These are phyloP conservation scores for Condylura cristata DNA, from an alignment of 2,113 vertebrate genomes.

Conservation along the genomic window DNA sequence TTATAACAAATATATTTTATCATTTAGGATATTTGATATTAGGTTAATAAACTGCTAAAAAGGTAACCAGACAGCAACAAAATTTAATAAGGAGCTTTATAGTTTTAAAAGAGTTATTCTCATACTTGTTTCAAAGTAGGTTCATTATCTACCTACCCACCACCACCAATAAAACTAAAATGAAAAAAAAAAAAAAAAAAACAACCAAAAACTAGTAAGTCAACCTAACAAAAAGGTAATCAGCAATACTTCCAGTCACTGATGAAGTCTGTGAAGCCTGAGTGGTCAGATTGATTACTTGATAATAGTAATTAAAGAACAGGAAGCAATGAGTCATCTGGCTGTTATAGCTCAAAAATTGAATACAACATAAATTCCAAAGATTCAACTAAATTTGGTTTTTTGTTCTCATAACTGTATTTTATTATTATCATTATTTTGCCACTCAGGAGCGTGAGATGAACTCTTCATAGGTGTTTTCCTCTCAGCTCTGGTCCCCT, in stretches of 20 bases:
- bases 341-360: conserved; percentile 7
- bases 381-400: not conserved
- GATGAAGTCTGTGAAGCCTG: not conserved
- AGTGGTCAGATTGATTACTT: not conserved
- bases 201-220: not conserved
- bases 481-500: not conserved
- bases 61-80: conserved; percentile 14
- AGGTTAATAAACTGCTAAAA: conserved; percentile 52
- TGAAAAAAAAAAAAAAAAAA: not conserved
- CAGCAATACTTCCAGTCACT: not conserved
- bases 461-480: not conserved
- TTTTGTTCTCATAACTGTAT: not conserved
- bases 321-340: conserved; percentile 27
- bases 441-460: not conserved
- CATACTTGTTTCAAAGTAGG: conserved; percentile 21
- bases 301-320: conserved; percentile 18
- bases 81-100: conserved; percentile 5
- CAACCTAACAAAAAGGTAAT: not conserved
- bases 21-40: conserved; percentile 34
- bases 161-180: not conserved
- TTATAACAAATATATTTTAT: conserved; percentile 29
- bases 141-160: conserved; percentile 29
- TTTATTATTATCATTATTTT: not conserved
- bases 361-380: not conserved
- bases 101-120: not conserved